Evolutionary conservation across 2,888 invertebrate genomes (phyloP), one percentile per base, ranked within the genome.

Genomic region (Callyntrura guangdongensis): DNA sequence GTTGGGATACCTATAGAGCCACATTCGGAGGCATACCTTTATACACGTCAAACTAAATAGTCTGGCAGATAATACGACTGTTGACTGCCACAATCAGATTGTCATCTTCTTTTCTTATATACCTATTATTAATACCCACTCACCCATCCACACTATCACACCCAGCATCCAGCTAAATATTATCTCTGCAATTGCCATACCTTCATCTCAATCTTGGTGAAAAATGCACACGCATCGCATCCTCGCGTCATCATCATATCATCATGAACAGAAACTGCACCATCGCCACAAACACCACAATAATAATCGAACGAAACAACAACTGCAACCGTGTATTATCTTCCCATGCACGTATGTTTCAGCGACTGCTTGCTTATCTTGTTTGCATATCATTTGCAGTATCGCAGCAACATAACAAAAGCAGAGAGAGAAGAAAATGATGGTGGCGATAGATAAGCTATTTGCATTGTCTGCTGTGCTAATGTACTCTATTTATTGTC

Each of bases 401-500:
- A 17, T 45, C 56, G 25, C 81, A 83, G 45, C 67, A 49, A 61
- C 67, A 85, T 59, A 1, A 72, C 25, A 49, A n/a, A 14, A 69
- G 49, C 11, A 49, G 8, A 77, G 36, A 36, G 36, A 53, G 17
- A 77, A 45, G 72, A 72, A 61, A 83, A 61, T 56, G 45, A 84
- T 84, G 22, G 45, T 69, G 84, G 49, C 53, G 69, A 84, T 20
- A 69, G 84, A 67, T 84, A 69, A 49, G 20, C 53, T 53, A 61
- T 84, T 59, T 82, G 61, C 69, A 84, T 84, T 82, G 61, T 61
- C 12, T 8, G 36, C 17, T 25, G 61, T 67, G 69, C 67, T 84
- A 84, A 69, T 45, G 64, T 64, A 61, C 47, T 82, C 47, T 77
- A 87, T 79, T 86, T 87, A 88, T 88, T 88, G 88, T 82, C 88